Evolutionary conservation across 1,140 invertebrate species (phyloP), one percentile per base, ranked within the genome.

Genomic region (Cherax quadricarinatus): DNA sequence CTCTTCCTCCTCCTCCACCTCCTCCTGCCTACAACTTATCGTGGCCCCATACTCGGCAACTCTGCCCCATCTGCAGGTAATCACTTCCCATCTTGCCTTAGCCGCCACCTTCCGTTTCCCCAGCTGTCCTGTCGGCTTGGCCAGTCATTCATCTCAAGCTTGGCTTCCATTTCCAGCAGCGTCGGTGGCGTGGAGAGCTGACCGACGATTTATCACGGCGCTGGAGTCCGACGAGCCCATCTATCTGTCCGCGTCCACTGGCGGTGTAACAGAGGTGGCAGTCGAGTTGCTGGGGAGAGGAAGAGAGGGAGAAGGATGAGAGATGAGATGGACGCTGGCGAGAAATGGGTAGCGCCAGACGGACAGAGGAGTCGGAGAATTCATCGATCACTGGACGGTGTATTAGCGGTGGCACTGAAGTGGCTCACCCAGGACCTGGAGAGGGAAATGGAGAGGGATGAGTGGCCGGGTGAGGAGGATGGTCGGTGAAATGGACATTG

Each of bases 181-280:
- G 62, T 60, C 62, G 66, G 84, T 73, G 66, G 57, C 84, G 84
- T 73, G 60, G 84, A 48, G 84, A 70, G 84, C 84, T 86, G 84
- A 86, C 84, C 84, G 66, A 73, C 84, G 84, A 86, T 86, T 86
- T 86, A 86, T 86, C 84, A 86, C 84, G 66, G 84, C 62, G 21
- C 66, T 66, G 84, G 84, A 86, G 60, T 73, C 84, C 62, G 48
- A 86, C 84, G 84, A 86, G 84, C 62, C 66, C 84, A 86, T 86
- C 84, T 57, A 86, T 86, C 84, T 86, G 84, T 49, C 66, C 60
- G 66, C 66, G 84, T 86, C 84, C 84, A 49, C 84, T 86, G 84
- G 84, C 48, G 84, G 57, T 66, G 84, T 73, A 73, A 73, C 84
- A 73, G n/a, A 86, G 83, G 84, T 73, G 84, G 84, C 30, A 62